phyloP scores from a whole-genome alignment of 2,888 invertebrate genomes.

The Oscheius myriophilus region DNA sequence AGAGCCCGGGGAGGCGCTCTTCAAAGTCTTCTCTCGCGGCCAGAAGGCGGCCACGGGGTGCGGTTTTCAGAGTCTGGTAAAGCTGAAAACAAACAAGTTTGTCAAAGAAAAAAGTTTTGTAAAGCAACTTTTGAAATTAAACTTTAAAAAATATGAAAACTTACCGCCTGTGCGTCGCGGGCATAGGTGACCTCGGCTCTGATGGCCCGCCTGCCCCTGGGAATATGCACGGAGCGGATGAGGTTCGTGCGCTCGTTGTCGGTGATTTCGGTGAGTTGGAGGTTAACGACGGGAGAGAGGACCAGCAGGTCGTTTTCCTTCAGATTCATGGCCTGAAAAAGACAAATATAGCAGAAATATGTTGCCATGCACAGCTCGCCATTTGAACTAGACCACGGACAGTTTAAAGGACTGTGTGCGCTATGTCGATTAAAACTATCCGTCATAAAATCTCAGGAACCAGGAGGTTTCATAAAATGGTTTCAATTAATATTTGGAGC shows the following conservation, averaged over 20 bases:
- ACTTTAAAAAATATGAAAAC: no score
- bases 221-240: slow-evolving; percentile 12
- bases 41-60: neutral
- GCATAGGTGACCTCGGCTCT: neutral
- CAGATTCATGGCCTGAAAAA: slow-evolving; percentile 15
- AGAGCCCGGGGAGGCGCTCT: slow-evolving; percentile 4
- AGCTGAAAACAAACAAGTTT: neutral
- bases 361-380: no score
- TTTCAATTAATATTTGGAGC: no score
- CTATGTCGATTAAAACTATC: no score
- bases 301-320: slow-evolving; percentile 23
- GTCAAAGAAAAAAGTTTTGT: no score
- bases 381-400: no score
- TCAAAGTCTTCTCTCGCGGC: neutral
- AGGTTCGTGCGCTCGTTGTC: slow-evolving; percentile 16
- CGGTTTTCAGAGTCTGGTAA: neutral
- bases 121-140: no score
- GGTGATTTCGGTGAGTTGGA: slow-evolving; percentile 1
- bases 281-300: neutral
- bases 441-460: no score
- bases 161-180: neutral
- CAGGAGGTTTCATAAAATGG: no score
- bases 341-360: neutral
- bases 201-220: neutral
- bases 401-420: no score